These are phyloP conservation scores for Morone saxatilis DNA, from an alignment of 2,113 vertebrate species.

Conservation along the genomic window DNA sequence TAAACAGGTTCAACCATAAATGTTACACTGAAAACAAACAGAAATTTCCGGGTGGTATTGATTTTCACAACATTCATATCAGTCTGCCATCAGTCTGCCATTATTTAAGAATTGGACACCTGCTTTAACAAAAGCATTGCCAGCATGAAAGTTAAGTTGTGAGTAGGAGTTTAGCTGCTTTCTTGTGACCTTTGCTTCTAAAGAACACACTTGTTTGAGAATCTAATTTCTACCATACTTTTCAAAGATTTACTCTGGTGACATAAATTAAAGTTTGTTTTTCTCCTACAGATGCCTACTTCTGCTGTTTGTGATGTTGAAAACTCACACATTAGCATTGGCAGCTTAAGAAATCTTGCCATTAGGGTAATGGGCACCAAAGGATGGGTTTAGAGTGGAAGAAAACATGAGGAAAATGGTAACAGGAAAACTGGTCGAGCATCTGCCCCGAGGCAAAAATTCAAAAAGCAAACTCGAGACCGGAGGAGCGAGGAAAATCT, in stretches of 20 bases:
- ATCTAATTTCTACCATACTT: not conserved
- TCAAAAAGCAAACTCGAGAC: slow-evolving; percentile 43
- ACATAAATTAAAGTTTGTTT: not conserved
- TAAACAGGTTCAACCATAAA: slow-evolving; percentile 11
- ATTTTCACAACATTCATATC: slow-evolving; percentile 4
- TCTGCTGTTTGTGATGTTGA: not conserved
- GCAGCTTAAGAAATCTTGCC: not conserved
- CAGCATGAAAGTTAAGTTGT: not conserved
- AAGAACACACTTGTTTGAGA: not conserved
- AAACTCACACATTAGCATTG: not conserved
- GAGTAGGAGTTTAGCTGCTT: not conserved
- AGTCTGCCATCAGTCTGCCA: not conserved
- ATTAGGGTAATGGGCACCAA: slow-evolving; percentile 25
- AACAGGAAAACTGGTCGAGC: slow-evolving; percentile 25
- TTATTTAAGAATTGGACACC: not conserved
- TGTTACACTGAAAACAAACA: slow-evolving; percentile 13
- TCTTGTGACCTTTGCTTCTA: slow-evolving; percentile 9
- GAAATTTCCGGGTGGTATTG: slow-evolving; percentile 1
- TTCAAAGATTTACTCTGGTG: not conserved
- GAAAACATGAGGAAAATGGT: not conserved
- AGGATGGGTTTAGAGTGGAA: not conserved
- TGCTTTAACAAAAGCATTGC: not conserved
- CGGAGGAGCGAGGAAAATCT: slow-evolving; percentile 34
- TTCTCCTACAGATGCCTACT: not conserved
- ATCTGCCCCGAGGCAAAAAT: slow-evolving; percentile 34